These are phyloP conservation scores for Xyrichtys novacula DNA, from an alignment of 2,797 vertebrate species.

Conservation along the genomic window DNA sequence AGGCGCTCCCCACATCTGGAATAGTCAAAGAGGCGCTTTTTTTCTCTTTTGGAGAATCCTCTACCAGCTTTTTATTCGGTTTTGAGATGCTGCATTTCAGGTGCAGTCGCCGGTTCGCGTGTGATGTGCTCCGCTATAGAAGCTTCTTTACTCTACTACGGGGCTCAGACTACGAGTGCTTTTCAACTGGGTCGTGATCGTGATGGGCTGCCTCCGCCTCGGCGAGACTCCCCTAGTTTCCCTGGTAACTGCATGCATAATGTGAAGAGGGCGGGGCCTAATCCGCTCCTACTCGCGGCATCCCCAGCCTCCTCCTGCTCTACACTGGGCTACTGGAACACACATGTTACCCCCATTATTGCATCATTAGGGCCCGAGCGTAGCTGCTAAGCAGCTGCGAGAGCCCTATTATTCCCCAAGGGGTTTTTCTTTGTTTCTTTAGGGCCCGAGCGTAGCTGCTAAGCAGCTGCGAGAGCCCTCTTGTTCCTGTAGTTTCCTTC, in stretches of 20 bases:
- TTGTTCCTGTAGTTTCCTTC: too few relatives aligned
- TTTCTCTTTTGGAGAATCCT: slow-evolving; percentile 32
- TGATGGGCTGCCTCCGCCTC: slow-evolving; percentile 69
- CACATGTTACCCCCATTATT: slow-evolving; percentile 7
- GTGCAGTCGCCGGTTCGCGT: background rate
- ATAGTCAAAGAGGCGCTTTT: slow-evolving; percentile 19
- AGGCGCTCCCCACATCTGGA: slow-evolving; percentile 85
- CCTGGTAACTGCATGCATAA: slow-evolving; percentile 80
- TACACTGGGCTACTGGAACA: slow-evolving; percentile 50
- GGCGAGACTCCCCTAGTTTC: slow-evolving; percentile 71
- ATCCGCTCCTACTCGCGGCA: slow-evolving; percentile 62
- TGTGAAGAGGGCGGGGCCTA: slow-evolving; percentile 57
- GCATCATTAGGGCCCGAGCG: too few relatives aligned
- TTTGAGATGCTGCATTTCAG: slow-evolving; percentile 37
- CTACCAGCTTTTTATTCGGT: slow-evolving; percentile 14
- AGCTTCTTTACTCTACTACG: slow-evolving; percentile 31
- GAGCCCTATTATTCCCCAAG: too few relatives aligned
- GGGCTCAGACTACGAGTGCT: slow-evolving; percentile 41
- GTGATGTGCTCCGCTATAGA: background rate
- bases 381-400: too few relatives aligned
- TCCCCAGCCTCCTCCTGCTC: slow-evolving; percentile 65
- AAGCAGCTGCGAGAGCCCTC: too few relatives aligned
- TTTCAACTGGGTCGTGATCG: slow-evolving; percentile 80
- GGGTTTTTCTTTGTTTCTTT: too few relatives aligned
- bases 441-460: too few relatives aligned